phyloP scores from a whole-genome alignment of 1,140 invertebrate genomes.

The Archivesica marissinica region DNA sequence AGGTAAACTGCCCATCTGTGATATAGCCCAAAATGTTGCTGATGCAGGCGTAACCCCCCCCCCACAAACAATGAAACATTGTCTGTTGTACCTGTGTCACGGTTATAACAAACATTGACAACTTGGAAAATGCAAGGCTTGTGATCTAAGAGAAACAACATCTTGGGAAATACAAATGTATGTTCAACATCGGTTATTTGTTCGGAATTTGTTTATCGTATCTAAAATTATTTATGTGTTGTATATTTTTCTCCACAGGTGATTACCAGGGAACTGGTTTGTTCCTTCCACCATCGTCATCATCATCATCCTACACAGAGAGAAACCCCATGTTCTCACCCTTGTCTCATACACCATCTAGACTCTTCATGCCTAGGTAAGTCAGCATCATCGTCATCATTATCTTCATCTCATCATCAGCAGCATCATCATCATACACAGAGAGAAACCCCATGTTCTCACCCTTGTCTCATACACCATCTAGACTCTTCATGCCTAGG shows the following conservation, averaged over 20 bases:
- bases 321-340: slow-evolving; percentile 65
- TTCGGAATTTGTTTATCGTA: no score
- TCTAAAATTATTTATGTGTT: no score
- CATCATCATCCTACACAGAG: slow-evolving; percentile 36
- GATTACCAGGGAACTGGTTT: slow-evolving; percentile 69
- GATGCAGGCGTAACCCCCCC: no score
- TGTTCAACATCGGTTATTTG: no score
- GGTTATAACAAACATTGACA: no score
- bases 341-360: slow-evolving; percentile 69
- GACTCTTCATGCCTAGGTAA: slow-evolving; percentile 77
- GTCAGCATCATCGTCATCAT: neutral
- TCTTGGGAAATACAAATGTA: no score
- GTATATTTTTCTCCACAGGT: slow-evolving; percentile 51
- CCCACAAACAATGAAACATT: no score
- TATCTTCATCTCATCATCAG: neutral
- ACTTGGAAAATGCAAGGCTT: no score
- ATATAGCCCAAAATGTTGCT: no score
- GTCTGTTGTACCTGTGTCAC: no score
- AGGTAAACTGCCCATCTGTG: no score
- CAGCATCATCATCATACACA: neutral
- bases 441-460: slow-evolving; percentile 65
- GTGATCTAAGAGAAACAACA: no score
- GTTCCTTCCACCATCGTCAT: slow-evolving; percentile 63
- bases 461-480: slow-evolving; percentile 68
- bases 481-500: slow-evolving; percentile 76